Percentiles rank a stretch among this genome's conserved stretches.
Conservation (phyloP, 2,888 invertebrate genomes). For the Calephelis perditalis region DNA sequence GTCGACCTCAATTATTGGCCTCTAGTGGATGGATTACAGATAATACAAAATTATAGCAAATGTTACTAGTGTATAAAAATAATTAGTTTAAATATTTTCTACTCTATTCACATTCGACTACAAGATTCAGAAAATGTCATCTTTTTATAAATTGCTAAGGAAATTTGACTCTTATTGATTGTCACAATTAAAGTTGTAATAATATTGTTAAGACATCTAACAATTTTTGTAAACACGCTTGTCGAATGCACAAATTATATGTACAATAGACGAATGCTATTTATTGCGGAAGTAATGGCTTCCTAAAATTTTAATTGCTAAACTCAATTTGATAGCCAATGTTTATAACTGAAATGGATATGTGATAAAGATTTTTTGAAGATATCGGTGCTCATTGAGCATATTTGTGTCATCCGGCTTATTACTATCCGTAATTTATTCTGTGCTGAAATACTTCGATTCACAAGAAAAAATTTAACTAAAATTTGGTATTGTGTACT, state of each 20-base stretch:
- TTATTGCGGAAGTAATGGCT: constrained; percentile 79
- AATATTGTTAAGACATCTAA: constrained; percentile 61
- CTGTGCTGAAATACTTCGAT: constrained; percentile 52
- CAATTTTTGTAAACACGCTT: constrained; percentile 79
- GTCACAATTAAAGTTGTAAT: constrained; percentile 43
- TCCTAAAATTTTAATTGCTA: constrained; percentile 74
- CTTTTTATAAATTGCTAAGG: constrained; percentile 37
- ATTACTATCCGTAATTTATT: constrained; percentile 44
- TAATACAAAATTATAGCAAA: constrained; percentile 25
- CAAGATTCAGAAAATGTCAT: constrained; percentile 39
- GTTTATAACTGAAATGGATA: constrained; percentile 41
- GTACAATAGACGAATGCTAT: constrained; percentile 69
- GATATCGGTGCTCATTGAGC: constrained; percentile 43
- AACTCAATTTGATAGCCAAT: constrained; percentile 50
- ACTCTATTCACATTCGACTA: constrained; percentile 42
- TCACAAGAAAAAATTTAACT: constrained; percentile 50
- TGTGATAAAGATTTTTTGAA: constrained; percentile 37
- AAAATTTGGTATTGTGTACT: constrained; percentile 17
- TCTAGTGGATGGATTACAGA: neutral
- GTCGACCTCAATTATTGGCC: too few relatives aligned
- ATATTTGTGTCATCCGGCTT: constrained; percentile 58
- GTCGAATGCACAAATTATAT: constrained; percentile 74
- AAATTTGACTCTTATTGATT: constrained; percentile 51
- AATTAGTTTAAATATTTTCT: constrained; percentile 47
- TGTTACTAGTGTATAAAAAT: constrained; percentile 62